Conservation (phyloP, 2,113 vertebrate species). For the Pseudorectes ferrugineus region DNA sequence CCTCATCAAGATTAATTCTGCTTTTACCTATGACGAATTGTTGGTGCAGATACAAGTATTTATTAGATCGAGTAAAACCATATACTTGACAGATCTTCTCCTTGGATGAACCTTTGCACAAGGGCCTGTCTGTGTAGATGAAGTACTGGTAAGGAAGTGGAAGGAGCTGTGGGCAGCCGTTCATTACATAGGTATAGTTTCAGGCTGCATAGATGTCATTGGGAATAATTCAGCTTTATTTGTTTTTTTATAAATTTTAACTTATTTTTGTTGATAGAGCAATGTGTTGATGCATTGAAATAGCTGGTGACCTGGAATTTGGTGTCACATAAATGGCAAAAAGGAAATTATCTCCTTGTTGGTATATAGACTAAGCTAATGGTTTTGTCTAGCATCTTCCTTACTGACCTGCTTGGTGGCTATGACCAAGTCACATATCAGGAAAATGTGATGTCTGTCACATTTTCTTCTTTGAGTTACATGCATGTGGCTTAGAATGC, state of each 20-base stretch:
- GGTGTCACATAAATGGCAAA: neutral
- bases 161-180: neutral
- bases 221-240: neutral
- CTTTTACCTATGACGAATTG: neutral
- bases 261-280: neutral
- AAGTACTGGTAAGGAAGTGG: neutral
- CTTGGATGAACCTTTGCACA: neutral
- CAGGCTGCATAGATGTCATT: neutral
- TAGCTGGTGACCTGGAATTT: neutral
- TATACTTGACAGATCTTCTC: neutral
- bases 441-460: neutral
- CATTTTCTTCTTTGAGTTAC: neutral
- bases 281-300: neutral
- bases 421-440: rapidly evolving
- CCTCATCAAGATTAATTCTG: neutral
- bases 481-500: neutral
- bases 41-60: neutral
- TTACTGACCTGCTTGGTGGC: neutral
- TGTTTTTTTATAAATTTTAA: neutral
- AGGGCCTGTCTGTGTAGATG: neutral
- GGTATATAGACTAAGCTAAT: neutral
- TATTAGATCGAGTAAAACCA: neutral
- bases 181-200: neutral
- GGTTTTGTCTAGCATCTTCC: neutral
- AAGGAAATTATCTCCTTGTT: neutral